phyloP scores from a whole-genome alignment of 1,140 invertebrate species.

The Papilio glaucus region DNA sequence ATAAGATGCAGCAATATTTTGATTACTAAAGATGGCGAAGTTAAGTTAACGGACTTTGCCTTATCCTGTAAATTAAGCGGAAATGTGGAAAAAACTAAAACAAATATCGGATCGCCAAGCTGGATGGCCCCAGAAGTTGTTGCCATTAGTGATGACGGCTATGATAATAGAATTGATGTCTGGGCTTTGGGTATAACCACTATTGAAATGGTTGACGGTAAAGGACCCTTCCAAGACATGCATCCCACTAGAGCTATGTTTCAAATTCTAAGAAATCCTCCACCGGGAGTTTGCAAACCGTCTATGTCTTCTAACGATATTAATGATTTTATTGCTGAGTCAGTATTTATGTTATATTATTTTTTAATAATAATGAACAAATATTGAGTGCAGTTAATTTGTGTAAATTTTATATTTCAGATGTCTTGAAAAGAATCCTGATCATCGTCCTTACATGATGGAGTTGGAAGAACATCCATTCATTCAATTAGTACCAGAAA shows the following conservation, averaged over 20 bases:
- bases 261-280: conserved; percentile 94
- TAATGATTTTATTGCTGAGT: conserved; percentile 93
- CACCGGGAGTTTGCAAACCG: conserved; percentile 89
- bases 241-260: conserved; percentile 94
- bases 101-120: conserved; percentile 93
- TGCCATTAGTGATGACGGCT: conserved; percentile 71
- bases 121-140: conserved; percentile 96
- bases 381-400: neutral
- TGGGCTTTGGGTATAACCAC: conserved; percentile 96
- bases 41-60: conserved; percentile 94
- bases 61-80: conserved; percentile 91
- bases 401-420: conserved; percentile 77
- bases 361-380: too few species aligned
- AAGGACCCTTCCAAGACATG: conserved; percentile 92
- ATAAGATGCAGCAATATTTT: conserved; percentile 94
- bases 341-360: conserved; percentile 63
- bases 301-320: conserved; percentile 91
- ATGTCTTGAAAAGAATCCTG: conserved; percentile 95
- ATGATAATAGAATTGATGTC: conserved; percentile 92
- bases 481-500: conserved; percentile 88
- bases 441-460: conserved; percentile 92
- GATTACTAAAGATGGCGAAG: conserved; percentile 91
- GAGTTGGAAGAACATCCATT: conserved; percentile 96
- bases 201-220: conserved; percentile 95
- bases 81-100: conserved; percentile 87